Conservation (phyloP, 1,140 invertebrate species). For the Drosophila fuyamai region DNA sequence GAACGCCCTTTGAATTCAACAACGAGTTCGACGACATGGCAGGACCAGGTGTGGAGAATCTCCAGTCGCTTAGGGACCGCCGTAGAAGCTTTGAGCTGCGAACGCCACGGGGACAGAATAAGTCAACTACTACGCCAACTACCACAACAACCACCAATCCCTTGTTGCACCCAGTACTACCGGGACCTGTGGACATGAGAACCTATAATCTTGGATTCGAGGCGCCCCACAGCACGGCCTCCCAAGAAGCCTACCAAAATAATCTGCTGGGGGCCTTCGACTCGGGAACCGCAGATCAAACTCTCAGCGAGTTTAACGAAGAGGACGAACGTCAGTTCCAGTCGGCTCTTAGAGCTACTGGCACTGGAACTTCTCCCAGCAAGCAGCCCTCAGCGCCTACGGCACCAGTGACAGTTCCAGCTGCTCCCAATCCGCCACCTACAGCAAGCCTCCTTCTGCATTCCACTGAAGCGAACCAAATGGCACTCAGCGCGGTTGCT, state of each 20-base stretch:
- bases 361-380: conserved; percentile 75
- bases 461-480: conserved; percentile 64
- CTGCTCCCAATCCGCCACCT: not conserved
- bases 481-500: conserved; percentile 42
- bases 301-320: conserved; percentile 90
- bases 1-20: conserved; percentile 94
- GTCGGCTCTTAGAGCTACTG: conserved; percentile 87
- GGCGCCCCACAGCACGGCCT: conserved; percentile 85
- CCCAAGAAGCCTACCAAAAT: conserved; percentile 86
- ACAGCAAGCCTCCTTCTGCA: conserved; percentile 37
- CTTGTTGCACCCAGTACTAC: conserved; percentile 87
- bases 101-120: conserved; percentile 52
- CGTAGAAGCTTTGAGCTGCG: conserved; percentile 87
- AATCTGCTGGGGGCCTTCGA: conserved; percentile 89
- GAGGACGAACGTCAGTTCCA: conserved; percentile 92
- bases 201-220: conserved; percentile 90
- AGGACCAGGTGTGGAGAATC: conserved; percentile 90
- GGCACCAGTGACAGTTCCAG: conserved; percentile 2
- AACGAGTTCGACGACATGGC: conserved; percentile 91
- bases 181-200: conserved; percentile 94
- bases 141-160: conserved; percentile 23
- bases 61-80: conserved; percentile 92
- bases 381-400: conserved; percentile 22
- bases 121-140: conserved; percentile 17
- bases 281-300: conserved; percentile 88